Evolutionary conservation across 2,888 invertebrate species (phyloP).

Genomic region (Crematogaster levior): DNA sequence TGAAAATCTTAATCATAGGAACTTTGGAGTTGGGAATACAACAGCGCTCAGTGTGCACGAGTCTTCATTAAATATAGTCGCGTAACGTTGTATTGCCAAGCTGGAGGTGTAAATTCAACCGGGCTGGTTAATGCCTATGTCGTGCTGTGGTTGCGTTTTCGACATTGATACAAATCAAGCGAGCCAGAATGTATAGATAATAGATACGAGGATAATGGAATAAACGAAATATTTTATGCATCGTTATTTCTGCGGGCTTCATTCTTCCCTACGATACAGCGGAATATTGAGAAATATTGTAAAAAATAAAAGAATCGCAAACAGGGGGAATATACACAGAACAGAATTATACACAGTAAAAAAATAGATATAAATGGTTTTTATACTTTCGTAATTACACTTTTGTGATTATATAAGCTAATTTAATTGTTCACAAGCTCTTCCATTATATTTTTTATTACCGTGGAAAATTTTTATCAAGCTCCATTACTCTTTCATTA

Average conservation of each 20-base stretch:
- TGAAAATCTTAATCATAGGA: conserved; percentile 58
- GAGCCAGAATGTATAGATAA: neutral
- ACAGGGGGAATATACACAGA: neutral
- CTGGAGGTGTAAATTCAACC: conserved; percentile 31
- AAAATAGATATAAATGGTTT: neutral
- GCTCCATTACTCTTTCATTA: neutral
- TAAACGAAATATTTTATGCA: conserved; percentile 31
- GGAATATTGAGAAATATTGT: conserved; percentile 1
- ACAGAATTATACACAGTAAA: neutral
- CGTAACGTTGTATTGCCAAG: conserved; percentile 34
- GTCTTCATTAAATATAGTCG: conserved; percentile 45
- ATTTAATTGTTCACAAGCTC: neutral
- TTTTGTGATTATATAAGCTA: neutral
- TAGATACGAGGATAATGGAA: conserved; percentile 14
- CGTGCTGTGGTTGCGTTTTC: conserved; percentile 16
- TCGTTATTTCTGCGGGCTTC: neutral
- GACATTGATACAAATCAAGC: conserved; percentile 30
- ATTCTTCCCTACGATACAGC: neutral
- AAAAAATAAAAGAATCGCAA: neutral
- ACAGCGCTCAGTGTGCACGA: conserved; percentile 27
- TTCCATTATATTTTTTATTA: neutral
- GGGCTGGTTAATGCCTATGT: conserved; percentile 4
- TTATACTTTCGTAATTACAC: neutral
- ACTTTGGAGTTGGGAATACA: conserved; percentile 36
- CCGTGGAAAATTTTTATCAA: neutral